These are phyloP conservation scores for Teleiodes luculella DNA, from an alignment of 2,888 invertebrate genomes.

Conservation along the genomic window DNA sequence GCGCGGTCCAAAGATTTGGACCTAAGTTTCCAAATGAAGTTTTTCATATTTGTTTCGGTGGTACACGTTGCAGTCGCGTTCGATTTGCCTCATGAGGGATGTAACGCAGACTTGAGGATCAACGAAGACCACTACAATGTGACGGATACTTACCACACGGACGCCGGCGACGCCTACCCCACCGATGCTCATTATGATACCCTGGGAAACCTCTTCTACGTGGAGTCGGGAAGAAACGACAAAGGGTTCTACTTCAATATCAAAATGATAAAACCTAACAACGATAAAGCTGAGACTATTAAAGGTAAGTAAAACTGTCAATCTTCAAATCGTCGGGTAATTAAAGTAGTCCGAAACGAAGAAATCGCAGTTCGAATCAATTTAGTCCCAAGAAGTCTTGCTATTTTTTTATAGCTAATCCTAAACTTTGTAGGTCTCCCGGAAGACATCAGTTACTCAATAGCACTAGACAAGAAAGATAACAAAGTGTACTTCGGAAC, in stretches of 20 bases:
- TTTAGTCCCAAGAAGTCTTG: too few species aligned
- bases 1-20: background rate
- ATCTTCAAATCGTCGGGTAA: too few species aligned
- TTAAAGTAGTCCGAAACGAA: too few species aligned
- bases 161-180: conserved; percentile 47
- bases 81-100: conserved; percentile 47
- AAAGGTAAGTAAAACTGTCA: conserved; percentile 50
- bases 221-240: conserved; percentile 42
- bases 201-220: conserved; percentile 59
- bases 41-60: conserved; percentile 33
- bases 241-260: conserved; percentile 52
- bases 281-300: conserved; percentile 39
- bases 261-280: conserved; percentile 44
- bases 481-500: conserved; percentile 60
- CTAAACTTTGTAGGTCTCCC: conserved; percentile 46
- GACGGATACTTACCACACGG: conserved; percentile 41
- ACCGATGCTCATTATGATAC: conserved; percentile 59
- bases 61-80: conserved; percentile 38
- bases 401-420: background rate
- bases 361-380: too few species aligned
- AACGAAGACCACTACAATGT: conserved; percentile 50
- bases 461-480: conserved; percentile 55
- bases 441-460: conserved; percentile 53
- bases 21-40: conserved; percentile 23
- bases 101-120: conserved; percentile 48